phyloP scores from a whole-genome alignment of 2,888 invertebrate genomes.

The Sarcophaga rosellei region DNA sequence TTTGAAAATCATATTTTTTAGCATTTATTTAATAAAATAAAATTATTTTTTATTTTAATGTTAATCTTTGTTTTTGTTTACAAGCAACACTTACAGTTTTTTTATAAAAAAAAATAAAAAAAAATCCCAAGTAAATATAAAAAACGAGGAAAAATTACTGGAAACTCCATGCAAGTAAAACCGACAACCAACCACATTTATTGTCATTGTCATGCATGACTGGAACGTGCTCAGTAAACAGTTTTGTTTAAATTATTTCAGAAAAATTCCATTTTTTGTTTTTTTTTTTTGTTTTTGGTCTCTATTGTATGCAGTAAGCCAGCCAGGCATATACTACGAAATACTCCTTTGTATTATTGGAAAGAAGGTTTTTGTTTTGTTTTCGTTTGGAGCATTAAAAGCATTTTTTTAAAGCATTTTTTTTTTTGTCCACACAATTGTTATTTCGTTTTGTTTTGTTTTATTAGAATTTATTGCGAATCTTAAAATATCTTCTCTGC shows the following conservation, averaged over 20 bases:
- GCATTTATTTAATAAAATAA: background rate
- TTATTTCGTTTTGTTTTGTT: constrained; percentile 24
- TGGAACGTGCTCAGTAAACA: constrained; percentile 64
- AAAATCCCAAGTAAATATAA: background rate
- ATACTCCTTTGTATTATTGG: background rate
- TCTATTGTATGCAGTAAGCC: no score
- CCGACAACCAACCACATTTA: constrained; percentile 49
- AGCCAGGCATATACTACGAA: background rate
- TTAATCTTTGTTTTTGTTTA: background rate
- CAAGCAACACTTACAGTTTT: constrained; percentile 18
- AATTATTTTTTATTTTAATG: background rate
- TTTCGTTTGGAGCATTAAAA: background rate
- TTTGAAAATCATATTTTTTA: background rate
- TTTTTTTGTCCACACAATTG: background rate
- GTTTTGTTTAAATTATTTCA: constrained; percentile 51
- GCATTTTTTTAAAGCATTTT: background rate
- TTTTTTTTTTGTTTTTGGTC: background rate
- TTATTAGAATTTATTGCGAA: constrained; percentile 54
- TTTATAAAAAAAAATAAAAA: constrained; percentile 12
- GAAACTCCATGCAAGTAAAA: constrained; percentile 46
- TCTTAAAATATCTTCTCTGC: constrained; percentile 36
- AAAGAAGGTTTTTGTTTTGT: background rate
- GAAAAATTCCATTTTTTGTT: constrained; percentile 1
- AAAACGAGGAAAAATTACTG: constrained; percentile 23
- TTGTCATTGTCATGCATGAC: constrained; percentile 67